Percentiles rank a stretch among this genome's conserved stretches.
Conservation (phyloP, 2,113 vertebrate genomes). For the Caracal caracal region DNA sequence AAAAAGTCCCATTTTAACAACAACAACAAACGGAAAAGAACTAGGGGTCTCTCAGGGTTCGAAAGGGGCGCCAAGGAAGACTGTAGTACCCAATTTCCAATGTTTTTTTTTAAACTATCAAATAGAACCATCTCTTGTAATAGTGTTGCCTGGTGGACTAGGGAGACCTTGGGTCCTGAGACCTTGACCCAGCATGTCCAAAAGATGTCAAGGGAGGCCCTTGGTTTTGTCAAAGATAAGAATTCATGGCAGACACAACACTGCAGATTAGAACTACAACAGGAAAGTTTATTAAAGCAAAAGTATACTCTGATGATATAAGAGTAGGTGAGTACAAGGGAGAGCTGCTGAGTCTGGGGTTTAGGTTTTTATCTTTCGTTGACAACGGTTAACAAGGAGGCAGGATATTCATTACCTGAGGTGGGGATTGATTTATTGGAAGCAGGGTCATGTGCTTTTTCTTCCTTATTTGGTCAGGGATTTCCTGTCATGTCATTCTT, state of each 20-base stretch:
- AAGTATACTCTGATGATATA: background rate
- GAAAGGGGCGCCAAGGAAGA: background rate
- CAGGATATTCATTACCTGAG: background rate
- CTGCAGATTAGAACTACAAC: background rate
- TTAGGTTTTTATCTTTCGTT: background rate
- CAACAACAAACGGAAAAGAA: background rate
- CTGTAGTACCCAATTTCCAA: background rate
- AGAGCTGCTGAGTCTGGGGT: background rate
- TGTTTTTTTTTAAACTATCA: background rate
- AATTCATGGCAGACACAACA: background rate
- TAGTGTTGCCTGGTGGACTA: background rate
- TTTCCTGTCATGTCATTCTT: background rate
- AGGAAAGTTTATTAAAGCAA: background rate
- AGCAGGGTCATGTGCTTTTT: background rate
- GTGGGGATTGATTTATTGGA: background rate
- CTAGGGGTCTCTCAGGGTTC: background rate
- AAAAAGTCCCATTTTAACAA: background rate
- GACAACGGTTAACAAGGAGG: background rate
- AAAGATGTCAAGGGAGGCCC: background rate
- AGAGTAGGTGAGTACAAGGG: background rate
- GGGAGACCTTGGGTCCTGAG: background rate
- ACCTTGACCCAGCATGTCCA: background rate
- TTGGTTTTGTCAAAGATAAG: background rate
- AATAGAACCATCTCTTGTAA: background rate
- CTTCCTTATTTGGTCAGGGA: background rate